Evolutionary conservation across 1,140 invertebrate genomes (phyloP).

Genomic region (Zaprionus lachaisei): DNA sequence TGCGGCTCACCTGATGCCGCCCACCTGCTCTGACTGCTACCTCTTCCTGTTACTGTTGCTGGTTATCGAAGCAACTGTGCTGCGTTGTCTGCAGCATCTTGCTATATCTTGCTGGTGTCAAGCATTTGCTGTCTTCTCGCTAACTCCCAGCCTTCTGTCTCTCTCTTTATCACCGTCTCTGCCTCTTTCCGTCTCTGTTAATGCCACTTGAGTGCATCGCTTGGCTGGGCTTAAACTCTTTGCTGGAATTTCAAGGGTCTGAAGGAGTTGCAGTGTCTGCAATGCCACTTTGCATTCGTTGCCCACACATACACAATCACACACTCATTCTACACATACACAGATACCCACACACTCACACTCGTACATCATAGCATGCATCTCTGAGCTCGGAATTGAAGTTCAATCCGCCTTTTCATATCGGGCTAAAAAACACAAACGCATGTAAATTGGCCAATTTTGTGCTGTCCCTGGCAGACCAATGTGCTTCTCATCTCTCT

Average conservation of each 20-base stretch:
- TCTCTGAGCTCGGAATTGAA: slow-evolving; percentile 59
- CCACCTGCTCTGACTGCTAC: neutral
- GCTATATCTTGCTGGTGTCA: neutral
- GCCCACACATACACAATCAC: neutral
- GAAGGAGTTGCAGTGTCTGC: slow-evolving; percentile 38
- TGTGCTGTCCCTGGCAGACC: slow-evolving; percentile 43
- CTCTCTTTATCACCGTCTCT: slow-evolving; percentile 18
- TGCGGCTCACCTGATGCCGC: slow-evolving; percentile 38
- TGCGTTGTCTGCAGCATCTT: slow-evolving; percentile 31
- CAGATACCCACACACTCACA: slow-evolving; percentile 30
- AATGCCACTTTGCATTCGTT: slow-evolving; percentile 68
- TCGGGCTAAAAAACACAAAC: slow-evolving; percentile 64
- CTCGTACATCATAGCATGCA: slow-evolving; percentile 13
- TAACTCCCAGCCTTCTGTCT: too few species aligned
- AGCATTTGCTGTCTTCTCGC: slow-evolving; percentile 2
- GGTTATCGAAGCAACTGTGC: slow-evolving; percentile 11
- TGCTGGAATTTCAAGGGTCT: slow-evolving; percentile 66
- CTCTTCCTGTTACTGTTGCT: neutral
- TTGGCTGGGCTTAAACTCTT: slow-evolving; percentile 76
- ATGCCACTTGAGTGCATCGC: slow-evolving; percentile 73
- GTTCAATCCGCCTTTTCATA: slow-evolving; percentile 63
- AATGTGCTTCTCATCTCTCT: neutral
- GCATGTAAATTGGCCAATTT: slow-evolving; percentile 81
- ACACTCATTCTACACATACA: neutral
- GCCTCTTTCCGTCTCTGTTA: slow-evolving; percentile 43